Conservation (phyloP, 2,113 vertebrate genomes). For the Microtus oregoni region DNA sequence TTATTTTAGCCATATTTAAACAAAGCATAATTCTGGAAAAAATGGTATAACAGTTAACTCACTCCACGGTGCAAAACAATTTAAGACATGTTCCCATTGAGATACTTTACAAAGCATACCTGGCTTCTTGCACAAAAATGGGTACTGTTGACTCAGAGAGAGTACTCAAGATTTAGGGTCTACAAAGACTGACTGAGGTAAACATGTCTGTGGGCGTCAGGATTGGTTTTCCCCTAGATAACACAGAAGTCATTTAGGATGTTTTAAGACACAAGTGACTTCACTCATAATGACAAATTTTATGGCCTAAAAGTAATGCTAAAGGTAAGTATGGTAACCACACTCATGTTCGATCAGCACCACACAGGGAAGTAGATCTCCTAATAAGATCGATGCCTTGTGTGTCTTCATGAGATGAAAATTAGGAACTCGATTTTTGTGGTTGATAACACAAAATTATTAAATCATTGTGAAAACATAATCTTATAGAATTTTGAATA, state of each 20-base stretch:
- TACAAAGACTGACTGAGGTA: background rate
- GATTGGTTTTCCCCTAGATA: background rate
- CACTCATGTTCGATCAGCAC: background rate
- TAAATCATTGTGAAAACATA: background rate
- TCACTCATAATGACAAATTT: background rate
- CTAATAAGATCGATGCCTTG: background rate
- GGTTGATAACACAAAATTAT: background rate
- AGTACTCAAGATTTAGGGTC: background rate
- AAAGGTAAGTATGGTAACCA: background rate
- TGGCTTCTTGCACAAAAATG: background rate
- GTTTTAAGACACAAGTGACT: background rate
- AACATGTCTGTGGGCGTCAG: background rate
- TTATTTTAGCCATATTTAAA: background rate
- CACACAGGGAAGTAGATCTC: background rate
- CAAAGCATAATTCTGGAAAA: background rate
- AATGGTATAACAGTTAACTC: background rate
- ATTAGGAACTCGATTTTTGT: background rate
- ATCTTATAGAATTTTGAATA: background rate
- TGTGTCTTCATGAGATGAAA: background rate
- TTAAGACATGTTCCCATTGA: background rate
- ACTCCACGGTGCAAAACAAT: background rate
- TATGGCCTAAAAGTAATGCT: background rate
- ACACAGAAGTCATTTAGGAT: background rate
- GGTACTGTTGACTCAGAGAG: background rate
- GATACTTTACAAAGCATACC: background rate